These are phyloP conservation scores for Hypsibius dujardini DNA, from an alignment of 1,140 invertebrate genomes.

Conservation along the genomic window DNA sequence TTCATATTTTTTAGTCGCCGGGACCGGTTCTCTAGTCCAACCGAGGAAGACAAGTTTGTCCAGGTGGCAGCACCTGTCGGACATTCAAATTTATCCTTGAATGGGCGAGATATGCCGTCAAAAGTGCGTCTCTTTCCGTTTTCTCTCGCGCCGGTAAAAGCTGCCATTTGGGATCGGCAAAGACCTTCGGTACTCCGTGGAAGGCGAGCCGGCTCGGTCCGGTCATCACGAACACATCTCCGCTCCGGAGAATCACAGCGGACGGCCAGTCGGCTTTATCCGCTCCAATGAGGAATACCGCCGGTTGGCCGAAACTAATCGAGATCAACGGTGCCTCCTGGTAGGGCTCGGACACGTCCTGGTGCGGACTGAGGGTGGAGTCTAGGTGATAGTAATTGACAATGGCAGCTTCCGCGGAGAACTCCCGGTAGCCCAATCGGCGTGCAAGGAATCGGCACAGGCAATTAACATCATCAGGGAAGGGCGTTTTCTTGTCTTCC, in stretches of 20 bases:
- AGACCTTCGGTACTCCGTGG: constrained; percentile 38
- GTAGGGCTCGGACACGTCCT: constrained; percentile 73
- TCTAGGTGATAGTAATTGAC: constrained; percentile 83
- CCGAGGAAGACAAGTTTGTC: constrained; percentile 4
- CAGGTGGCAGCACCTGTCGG: constrained; percentile 41
- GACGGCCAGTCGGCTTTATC: constrained; percentile 42
- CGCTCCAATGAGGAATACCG: constrained; percentile 66
- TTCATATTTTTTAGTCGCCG: too few species aligned
- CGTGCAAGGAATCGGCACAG: constrained; percentile 46
- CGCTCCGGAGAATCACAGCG: constrained; percentile 52
- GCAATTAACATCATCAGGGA: constrained; percentile 50
- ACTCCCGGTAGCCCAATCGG: constrained; percentile 44
- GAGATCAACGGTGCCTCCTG: constrained; percentile 66
- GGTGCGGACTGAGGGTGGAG: constrained; percentile 70
- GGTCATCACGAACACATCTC: constrained; percentile 65
- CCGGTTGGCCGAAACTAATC: constrained; percentile 68
- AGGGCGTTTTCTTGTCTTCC: constrained; percentile 31
- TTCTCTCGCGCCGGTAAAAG: background rate
- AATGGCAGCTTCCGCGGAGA: constrained; percentile 68
- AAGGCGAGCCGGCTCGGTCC: constrained; percentile 52
- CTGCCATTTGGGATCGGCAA: too few species aligned
- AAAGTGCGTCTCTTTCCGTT: constrained; percentile 30
- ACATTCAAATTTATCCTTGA: constrained; percentile 58
- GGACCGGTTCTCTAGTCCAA: too few species aligned
- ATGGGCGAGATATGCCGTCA: constrained; percentile 39